Evolutionary conservation across 2,797 vertebrate species (phyloP).

Genomic region (Halcyon chelicuti): DNA sequence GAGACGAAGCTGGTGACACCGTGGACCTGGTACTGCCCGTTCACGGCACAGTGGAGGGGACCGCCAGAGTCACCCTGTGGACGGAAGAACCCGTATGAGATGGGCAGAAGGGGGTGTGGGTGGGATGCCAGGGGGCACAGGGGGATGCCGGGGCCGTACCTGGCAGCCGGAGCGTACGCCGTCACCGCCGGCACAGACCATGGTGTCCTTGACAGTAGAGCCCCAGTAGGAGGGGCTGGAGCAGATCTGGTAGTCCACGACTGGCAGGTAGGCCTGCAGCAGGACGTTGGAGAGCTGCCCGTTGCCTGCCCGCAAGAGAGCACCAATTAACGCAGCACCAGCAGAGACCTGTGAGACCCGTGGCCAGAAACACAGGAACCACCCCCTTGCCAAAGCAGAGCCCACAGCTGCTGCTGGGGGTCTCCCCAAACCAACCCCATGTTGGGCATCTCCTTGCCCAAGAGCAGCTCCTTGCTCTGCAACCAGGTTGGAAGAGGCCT

Average conservation of each 20-base stretch:
- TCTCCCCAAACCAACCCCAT: background rate
- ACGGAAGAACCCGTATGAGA: fast-evolving
- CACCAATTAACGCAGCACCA: fast-evolving
- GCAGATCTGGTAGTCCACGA: conserved; percentile 83
- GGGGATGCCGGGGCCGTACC: conserved; percentile 41
- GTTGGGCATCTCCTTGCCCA: fast-evolving
- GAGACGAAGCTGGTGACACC: conserved; percentile 94
- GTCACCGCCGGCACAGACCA: conserved; percentile 90
- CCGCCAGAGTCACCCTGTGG: conserved; percentile 90
- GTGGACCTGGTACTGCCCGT: conserved; percentile 83
- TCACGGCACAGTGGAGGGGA: conserved; percentile 87
- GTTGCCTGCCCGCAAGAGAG: conserved; percentile 65
- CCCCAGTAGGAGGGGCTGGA: conserved; percentile 86
- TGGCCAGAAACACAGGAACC: no score
- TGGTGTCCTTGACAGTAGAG: conserved; percentile 83
- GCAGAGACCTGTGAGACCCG: background rate
- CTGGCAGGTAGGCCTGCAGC: conserved; percentile 87
- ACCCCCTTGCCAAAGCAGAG: fast-evolving
- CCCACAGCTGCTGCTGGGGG: fast-evolving
- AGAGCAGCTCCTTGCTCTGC: no score
- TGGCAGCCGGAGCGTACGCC: conserved; percentile 86
- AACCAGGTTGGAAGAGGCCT: no score
- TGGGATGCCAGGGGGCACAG: fast-evolving
- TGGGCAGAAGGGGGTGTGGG: fast-evolving
- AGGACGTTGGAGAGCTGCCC: conserved; percentile 84